These are phyloP conservation scores for Drosophila sechellia DNA, from an alignment of 1,140 invertebrate genomes.

Conservation along the genomic window DNA sequence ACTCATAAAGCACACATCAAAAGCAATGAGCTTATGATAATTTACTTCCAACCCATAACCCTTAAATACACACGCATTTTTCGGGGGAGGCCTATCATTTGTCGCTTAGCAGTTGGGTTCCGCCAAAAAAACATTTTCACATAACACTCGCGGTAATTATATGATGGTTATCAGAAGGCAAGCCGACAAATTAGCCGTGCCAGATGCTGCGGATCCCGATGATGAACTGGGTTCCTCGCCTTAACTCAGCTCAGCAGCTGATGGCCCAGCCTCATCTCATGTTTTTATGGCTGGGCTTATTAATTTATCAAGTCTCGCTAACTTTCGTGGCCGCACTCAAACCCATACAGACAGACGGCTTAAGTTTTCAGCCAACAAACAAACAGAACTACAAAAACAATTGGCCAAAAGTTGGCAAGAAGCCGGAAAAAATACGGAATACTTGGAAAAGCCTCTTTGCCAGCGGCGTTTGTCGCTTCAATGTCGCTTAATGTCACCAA, in stretches of 20 bases:
- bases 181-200: slow-evolving; percentile 55
- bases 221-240: slow-evolving; percentile 28
- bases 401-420: slow-evolving; percentile 53
- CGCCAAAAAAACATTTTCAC: slow-evolving; percentile 3
- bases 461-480: slow-evolving; percentile 61
- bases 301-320: slow-evolving; percentile 58
- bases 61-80: slow-evolving; percentile 24
- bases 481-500: slow-evolving; percentile 73
- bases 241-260: not conserved
- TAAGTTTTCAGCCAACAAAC: slow-evolving; percentile 69
- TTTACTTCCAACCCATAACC: slow-evolving; percentile 28
- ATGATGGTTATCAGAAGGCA: slow-evolving; percentile 55
- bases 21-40: slow-evolving; percentile 39
- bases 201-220: slow-evolving; percentile 35
- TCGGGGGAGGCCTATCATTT: slow-evolving; percentile 20
- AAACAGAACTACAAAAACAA: slow-evolving; percentile 74
- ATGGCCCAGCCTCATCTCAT: slow-evolving; percentile 44
- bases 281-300: slow-evolving; percentile 58
- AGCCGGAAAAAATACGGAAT: slow-evolving; percentile 24
- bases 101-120: slow-evolving; percentile 29
- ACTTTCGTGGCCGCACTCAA: slow-evolving; percentile 21
- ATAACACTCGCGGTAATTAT: slow-evolving; percentile 55
- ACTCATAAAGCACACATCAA: slow-evolving; percentile 27
- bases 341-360: slow-evolving; percentile 11
- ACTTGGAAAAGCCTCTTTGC: slow-evolving; percentile 53